Conservation (phyloP, 2,888 invertebrate species). For the Tetramorium bicarinatum region DNA sequence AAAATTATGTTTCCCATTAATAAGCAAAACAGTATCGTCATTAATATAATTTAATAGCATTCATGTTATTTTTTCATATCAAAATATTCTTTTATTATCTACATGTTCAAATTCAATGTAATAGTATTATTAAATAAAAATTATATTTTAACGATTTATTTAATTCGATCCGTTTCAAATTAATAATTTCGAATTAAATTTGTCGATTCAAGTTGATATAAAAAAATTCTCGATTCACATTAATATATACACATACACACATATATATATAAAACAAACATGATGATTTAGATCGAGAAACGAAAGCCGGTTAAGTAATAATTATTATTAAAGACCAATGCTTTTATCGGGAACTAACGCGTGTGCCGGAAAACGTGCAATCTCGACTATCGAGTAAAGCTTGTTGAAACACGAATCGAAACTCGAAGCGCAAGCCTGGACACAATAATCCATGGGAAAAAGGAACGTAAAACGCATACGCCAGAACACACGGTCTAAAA, state of each 20-base stretch:
- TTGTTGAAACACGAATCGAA: conserved; percentile 25
- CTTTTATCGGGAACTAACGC: not conserved
- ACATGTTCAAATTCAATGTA: no score
- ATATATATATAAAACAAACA: not conserved
- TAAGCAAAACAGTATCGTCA: no score
- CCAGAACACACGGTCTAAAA: not conserved
- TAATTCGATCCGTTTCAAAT: no score
- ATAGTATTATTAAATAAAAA: no score
- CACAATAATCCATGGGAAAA: not conserved
- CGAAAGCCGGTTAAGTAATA: conserved; percentile 12
- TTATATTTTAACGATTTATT: no score
- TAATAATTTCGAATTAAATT: no score
- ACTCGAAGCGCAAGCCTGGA: not conserved
- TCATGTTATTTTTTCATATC: no score
- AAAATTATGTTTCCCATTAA: no score
- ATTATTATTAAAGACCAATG: conserved; percentile 26
- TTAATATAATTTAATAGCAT: no score
- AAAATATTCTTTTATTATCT: no score
- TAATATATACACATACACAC: not conserved
- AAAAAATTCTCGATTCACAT: no score
- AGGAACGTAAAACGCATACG: not conserved
- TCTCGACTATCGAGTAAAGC: conserved; percentile 10
- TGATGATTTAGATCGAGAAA: not conserved
- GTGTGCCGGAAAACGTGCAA: conserved; percentile 12
- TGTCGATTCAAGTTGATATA: no score